Conservation (phyloP, 1,140 invertebrate genomes). For the Heliconius hermathena region DNA sequence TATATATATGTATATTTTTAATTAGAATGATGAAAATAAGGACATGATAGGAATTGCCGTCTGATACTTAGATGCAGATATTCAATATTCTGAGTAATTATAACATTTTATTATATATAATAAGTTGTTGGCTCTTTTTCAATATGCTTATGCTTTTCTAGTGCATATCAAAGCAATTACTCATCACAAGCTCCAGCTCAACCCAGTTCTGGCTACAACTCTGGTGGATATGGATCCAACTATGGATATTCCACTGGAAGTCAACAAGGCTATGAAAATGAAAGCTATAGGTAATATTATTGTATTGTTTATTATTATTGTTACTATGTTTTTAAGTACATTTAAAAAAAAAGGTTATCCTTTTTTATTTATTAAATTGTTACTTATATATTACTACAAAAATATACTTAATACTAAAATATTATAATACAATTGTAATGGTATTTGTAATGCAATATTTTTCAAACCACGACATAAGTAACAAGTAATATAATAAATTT, state of each 20-base stretch:
- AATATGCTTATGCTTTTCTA: constrained; percentile 39
- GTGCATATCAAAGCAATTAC: constrained; percentile 68
- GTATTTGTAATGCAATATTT: too few relatives aligned
- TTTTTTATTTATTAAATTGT: too few relatives aligned
- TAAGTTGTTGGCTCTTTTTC: background rate
- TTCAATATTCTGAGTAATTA: constrained; percentile 50
- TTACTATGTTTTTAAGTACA: too few relatives aligned
- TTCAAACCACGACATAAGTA: too few relatives aligned
- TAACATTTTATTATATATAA: background rate
- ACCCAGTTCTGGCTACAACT: constrained; percentile 57
- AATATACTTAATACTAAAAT: too few relatives aligned
- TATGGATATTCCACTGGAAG: constrained; percentile 72
- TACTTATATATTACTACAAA: too few relatives aligned
- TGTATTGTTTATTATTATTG: too few relatives aligned
- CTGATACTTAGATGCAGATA: constrained; percentile 75
- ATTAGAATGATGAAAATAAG: constrained; percentile 61
- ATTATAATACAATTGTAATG: background rate
- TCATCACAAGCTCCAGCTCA: constrained; percentile 57
- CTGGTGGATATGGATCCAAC: constrained; percentile 58
- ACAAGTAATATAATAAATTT: too few relatives aligned
- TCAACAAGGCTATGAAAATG: constrained; percentile 71
- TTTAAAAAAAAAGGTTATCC: too few relatives aligned
- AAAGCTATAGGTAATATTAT: constrained; percentile 60
- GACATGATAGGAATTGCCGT: constrained; percentile 78
- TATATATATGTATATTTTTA: background rate